Percentiles rank a stretch among this genome's conserved stretches.
phyloP scores from a whole-genome alignment of 2,888 invertebrate species.

The Pandemis corylana region DNA sequence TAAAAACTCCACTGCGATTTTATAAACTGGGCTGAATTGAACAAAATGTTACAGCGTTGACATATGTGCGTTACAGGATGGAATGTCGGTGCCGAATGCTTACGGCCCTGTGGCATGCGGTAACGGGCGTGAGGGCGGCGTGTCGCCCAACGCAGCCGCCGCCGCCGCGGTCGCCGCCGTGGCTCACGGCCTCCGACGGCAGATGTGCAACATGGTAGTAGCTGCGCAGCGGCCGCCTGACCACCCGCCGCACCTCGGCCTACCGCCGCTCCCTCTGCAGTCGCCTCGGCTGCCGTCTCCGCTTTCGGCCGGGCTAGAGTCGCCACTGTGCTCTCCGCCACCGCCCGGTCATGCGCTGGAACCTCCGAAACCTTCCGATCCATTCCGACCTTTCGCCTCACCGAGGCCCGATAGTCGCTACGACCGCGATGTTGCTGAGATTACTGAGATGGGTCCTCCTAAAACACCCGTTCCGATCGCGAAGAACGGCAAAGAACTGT shows the following conservation, averaged over 20 bases:
- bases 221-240: slow-evolving; percentile 75
- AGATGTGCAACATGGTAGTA: slow-evolving; percentile 94
- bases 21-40: neutral
- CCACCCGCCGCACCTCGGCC: slow-evolving; percentile 80
- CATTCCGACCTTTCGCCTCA: slow-evolving; percentile 85
- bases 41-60: slow-evolving; percentile 44
- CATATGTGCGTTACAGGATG: slow-evolving; percentile 85
- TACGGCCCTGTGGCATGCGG: slow-evolving; percentile 85
- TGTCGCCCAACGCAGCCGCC: slow-evolving; percentile 88
- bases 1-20: slow-evolving; percentile 18
- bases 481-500: slow-evolving; percentile 76
- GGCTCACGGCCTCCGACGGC: slow-evolving; percentile 93
- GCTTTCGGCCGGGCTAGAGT: slow-evolving; percentile 85
- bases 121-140: slow-evolving; percentile 83
- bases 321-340: slow-evolving; percentile 87
- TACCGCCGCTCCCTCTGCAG: slow-evolving; percentile 70
- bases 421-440: slow-evolving; percentile 85
- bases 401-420: slow-evolving; percentile 86
- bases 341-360: slow-evolving; percentile 88
- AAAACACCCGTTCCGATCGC: slow-evolving; percentile 66
- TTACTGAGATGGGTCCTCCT: slow-evolving; percentile 77
- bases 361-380: slow-evolving; percentile 80
- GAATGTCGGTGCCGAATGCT: slow-evolving; percentile 81
- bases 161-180: slow-evolving; percentile 95
- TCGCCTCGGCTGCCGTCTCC: slow-evolving; percentile 82